Base-by-base conservation (phyloP, 2,113 vertebrate genomes). In the Oryzias woworae region DNA sequence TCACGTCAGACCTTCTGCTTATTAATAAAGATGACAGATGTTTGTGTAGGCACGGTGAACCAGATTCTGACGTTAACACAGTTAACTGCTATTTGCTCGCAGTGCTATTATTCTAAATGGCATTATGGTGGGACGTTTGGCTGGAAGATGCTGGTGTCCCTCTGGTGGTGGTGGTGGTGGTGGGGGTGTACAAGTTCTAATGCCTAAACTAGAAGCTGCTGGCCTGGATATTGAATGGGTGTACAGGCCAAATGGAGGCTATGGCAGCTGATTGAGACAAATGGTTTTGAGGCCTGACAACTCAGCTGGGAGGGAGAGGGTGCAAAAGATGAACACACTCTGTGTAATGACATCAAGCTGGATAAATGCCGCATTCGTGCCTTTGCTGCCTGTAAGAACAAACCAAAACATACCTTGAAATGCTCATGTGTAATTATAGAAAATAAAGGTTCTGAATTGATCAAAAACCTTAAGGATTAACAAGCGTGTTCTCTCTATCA, bases 1-100 rank as follows among this genome's bases (percentile, higher is more conserved):
- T 88, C 60, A 53, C 60, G 85, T 83, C 81, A 70, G 79, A 77
- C 72, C 78, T 66, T 57, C 67, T 72, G 79, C 85, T 84, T 81
- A 85, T 89, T 88, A 82, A 84, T 85, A 89, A 89, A 88, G 82
- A 90, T 90, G 89, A 89, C 85, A 87, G 77, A 89, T 86, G 86
- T 69, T 84, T 18, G 45, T 71, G 66, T 49, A 61, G 66, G 75
- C 80, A 66, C 7, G 75, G 80, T 58, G 50, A 71, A 69, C 81
- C 81, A 77, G 83, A 86, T 87, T 83, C 86, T 81, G 85, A 84
- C 76, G 69, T 84, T 91, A 89, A 89, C 82, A 54, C 83, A 79
- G 83, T 82, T 89, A 90, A 90, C 85, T 86, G 87, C 85, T 88
- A 76, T 90, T 85, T 84, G 81, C 88, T 90, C 84, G 57, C 82